Evolutionary conservation across 2,797 vertebrate species (phyloP), one percentile per base, ranked within the genome.

Genomic region (Tarsius wallacei): DNA sequence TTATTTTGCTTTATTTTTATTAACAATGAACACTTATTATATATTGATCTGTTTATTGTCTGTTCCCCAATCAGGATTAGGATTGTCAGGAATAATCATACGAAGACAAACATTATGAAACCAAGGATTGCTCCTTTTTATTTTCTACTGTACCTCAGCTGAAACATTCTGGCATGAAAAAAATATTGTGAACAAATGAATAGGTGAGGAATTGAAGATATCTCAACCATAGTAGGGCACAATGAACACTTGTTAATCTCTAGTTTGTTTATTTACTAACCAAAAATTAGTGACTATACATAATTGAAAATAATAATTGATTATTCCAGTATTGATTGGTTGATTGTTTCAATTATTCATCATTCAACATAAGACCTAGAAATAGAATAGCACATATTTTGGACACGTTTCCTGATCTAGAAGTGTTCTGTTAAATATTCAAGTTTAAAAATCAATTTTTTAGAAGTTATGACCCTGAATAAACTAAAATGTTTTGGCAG

Each of bases 401-500:
- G 13, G 6, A 53, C 17, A 51, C 51, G 17, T 6, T 4, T 87
- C 2, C 33, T 71, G 11, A 42, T 77, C 11, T 87, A 61, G 15
- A 63, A 49, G 5, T 64, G 3, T 77, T 91, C 31, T 66, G 51
- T 68, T 95, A 73, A 90, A 76, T 81, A 90, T 55, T 90, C 5
- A 70, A 90, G 19, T 90, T 86, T 92, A 94, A 87, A 55, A 89
- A 66, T 66, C 7, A 80, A 36, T 82, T 57, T 24, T 74, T 86
- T 53, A 77, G 42, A 91, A 49, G 26, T 55, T 83, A 42, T 57
- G 3, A 73, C 36, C 19, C 12, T 73, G 33, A 91, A 47, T 91
- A 83, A 80, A 74, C 24, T 71, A 87, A 89, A 87, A 33, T 80
- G 42, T 66, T 90, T 95, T 90, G 87, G n/a, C 28, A 93, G 17